A percentile compares a stretch with the other conserved stretches of the same genome.
phyloP scores from a whole-genome alignment of 2,797 vertebrate genomes.

The Masticophis lateralis region DNA sequence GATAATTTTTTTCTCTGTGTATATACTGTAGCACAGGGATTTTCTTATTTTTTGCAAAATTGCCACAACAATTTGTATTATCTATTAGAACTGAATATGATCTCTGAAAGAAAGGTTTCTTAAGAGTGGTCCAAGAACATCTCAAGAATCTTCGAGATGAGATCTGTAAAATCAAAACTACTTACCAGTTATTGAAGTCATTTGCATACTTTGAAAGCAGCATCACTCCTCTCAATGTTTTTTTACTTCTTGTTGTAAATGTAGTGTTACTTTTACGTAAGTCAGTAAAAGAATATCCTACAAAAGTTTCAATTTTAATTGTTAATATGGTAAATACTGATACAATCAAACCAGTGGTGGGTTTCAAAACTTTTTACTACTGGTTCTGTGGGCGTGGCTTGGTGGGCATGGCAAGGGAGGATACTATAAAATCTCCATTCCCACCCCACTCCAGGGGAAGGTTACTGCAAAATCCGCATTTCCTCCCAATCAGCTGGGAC shows the following conservation, averaged over 20 bases:
- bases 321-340: background rate
- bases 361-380: too few species aligned
- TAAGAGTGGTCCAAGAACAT: background rate
- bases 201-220: background rate
- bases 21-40: background rate
- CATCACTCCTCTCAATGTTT: background rate
- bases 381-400: too few species aligned
- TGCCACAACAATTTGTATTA: background rate
- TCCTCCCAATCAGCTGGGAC: too few species aligned
- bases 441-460: too few species aligned
- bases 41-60: background rate
- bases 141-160: background rate
- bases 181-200: background rate
- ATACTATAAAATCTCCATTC: too few species aligned
- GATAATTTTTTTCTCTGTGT: background rate
- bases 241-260: background rate
- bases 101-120: background rate
- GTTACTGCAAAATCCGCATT: too few species aligned
- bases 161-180: background rate
- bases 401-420: too few species aligned
- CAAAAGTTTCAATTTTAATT: background rate
- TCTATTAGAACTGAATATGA: background rate
- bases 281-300: background rate
- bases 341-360: background rate
- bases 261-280: background rate